These are phyloP conservation scores for Brachylomia viminalis DNA, from an alignment of 2,888 invertebrate species.

Conservation along the genomic window DNA sequence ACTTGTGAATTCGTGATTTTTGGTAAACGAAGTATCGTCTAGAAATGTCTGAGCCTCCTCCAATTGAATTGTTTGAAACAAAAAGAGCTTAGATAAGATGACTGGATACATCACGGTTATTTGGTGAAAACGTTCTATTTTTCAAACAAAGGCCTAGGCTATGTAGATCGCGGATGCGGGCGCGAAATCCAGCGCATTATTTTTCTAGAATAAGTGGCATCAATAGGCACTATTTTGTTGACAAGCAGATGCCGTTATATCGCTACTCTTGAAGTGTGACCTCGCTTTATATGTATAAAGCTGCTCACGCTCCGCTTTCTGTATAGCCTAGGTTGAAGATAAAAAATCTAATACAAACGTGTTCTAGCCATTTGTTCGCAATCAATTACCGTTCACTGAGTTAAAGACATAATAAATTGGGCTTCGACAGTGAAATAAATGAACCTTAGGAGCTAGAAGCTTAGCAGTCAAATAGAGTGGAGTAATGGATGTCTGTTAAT, in stretches of 20 bases:
- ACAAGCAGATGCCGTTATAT: not conserved
- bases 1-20: constrained; percentile 47
- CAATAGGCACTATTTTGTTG: not conserved
- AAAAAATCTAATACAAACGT: constrained; percentile 19
- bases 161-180: not conserved
- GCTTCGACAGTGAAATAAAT: constrained; percentile 44
- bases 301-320: not conserved
- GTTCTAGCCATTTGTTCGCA: constrained; percentile 41
- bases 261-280: not conserved
- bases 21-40: constrained; percentile 49
- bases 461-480: constrained; percentile 24
- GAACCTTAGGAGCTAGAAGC: constrained; percentile 28
- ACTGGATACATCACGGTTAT: constrained; percentile 36
- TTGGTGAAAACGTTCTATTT: constrained; percentile 30
- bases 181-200: rapidly evolving
- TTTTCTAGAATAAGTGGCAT: not conserved
- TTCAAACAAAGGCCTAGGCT: not conserved
- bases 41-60: constrained; percentile 23
- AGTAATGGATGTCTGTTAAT: constrained; percentile 38
- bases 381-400: constrained; percentile 47
- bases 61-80: constrained; percentile 43
- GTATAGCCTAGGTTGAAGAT: not conserved
- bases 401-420: constrained; percentile 56
- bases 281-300: not conserved
- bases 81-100: constrained; percentile 46